Evolutionary conservation across 2,797 vertebrate genomes (phyloP), one percentile per base, ranked within the genome.

Genomic region (Etheostoma nigrum): DNA sequence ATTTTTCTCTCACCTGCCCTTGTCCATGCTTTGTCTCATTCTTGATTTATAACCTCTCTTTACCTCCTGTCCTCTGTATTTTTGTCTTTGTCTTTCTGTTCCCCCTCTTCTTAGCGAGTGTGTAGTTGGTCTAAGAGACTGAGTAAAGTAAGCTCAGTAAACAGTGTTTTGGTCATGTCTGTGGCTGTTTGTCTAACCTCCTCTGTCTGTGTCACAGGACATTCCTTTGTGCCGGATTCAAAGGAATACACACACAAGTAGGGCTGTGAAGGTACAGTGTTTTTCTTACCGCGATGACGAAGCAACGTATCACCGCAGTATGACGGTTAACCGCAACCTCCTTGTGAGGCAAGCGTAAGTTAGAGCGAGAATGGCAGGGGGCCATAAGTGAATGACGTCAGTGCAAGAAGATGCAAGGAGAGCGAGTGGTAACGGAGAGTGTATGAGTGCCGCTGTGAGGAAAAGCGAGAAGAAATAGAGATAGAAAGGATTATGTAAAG

Each of bases 141-240:
- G 44, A 45, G 44, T 42, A 76, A 53, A 54, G 47, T 53, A 74
- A 47, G 57, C 73, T 72, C 62, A 84, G 78, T 75, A 57, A 75
- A 76, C 72, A 69, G 59, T 70, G 74, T 62, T 85, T 82, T 70
- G 76, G 44, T 84, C 71, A 72, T 30, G 71, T 75, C 67, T 45
- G 61, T 16, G 13, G 47, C 67, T 90, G 88, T 93, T 90, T 88
- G 62, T 87, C 64, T 90, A 88, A 89, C 91, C 90, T 74, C 55
- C 36, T 45, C 61, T 76, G 86, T 89, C 84, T 54, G 76, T 90
- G 90, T 92, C 90, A 91, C 82, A 86, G 84, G 79, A 85, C 86
- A 89, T 70, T 76, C 74, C 69, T 88, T 86, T 86, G 79, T 88
- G 81, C 77, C 14, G 10, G 44, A 83, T 86, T 90, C 80, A 88